Percentiles rank a stretch among this genome's conserved stretches.
Conservation (phyloP, 2,888 invertebrate genomes). For the Brenthis hecate region DNA sequence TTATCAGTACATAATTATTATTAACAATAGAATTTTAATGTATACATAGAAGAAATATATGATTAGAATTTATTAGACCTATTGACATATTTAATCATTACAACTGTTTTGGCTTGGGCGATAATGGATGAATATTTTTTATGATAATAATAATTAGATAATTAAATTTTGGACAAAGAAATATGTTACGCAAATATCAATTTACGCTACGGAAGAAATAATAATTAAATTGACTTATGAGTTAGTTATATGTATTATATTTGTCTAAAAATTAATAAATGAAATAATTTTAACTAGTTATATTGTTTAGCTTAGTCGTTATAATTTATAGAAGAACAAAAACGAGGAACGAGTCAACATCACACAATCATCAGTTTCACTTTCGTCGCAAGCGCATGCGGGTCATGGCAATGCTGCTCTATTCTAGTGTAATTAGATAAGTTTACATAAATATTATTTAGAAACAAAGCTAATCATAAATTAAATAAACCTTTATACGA, state of each 20-base stretch:
- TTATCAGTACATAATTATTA: neutral
- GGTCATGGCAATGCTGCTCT: constrained; percentile 56
- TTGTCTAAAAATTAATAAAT: too few relatives aligned
- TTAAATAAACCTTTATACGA: too few relatives aligned
- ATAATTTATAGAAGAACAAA: neutral
- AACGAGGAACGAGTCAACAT: neutral
- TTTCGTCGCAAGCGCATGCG: constrained; percentile 64
- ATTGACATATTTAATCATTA: neutral
- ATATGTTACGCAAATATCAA: too few relatives aligned
- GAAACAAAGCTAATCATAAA: too few relatives aligned
- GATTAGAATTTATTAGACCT: neutral
- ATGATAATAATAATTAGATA: neutral
- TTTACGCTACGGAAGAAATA: too few relatives aligned
- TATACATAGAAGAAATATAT: neutral
- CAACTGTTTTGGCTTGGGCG: neutral
- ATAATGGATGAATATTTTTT: neutral
- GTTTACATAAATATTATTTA: neutral
- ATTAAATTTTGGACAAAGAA: neutral
- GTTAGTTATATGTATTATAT: too few relatives aligned
- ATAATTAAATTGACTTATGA: too few relatives aligned
- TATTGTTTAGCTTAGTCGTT: too few relatives aligned
- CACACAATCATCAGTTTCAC: constrained; percentile 55
- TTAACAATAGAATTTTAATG: neutral
- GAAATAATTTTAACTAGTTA: too few relatives aligned
- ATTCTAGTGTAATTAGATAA: constrained; percentile 21